A percentile compares a stretch with the other conserved stretches of the same genome.
These are phyloP conservation scores for Enoplosus armatus DNA, from an alignment of 2,797 vertebrate species.

Conservation along the genomic window DNA sequence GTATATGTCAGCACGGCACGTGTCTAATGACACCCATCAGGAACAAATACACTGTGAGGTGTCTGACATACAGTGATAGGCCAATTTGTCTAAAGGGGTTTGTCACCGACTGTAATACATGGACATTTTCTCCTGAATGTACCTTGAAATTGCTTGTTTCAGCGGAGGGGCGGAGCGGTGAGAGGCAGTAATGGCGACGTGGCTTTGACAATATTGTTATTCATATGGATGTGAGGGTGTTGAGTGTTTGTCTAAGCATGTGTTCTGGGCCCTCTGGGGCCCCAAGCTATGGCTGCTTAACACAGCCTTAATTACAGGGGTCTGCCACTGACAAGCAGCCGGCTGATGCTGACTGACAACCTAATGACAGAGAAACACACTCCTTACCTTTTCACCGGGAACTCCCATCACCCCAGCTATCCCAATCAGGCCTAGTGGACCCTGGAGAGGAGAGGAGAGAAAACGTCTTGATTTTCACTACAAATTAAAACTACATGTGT, in stretches of 20 bases:
- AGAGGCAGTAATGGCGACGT: conserved; percentile 18
- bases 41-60: background rate
- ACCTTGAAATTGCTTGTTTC: background rate
- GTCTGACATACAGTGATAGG: background rate
- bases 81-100: conserved; percentile 6
- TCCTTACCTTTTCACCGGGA: conserved; percentile 93
- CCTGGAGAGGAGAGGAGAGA: conserved; percentile 79
- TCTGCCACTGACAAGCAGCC: conserved; percentile 61
- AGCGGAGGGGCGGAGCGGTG: background rate
- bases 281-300: conserved; percentile 57
- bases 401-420: conserved; percentile 88
- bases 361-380: conserved; percentile 76
- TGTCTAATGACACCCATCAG: conserved; percentile 3
- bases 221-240: conserved; percentile 60
- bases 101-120: background rate
- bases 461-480: background rate
- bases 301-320: conserved; percentile 74
- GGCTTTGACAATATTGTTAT: conserved; percentile 56
- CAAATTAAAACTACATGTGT: no score
- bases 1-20: background rate
- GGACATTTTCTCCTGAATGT: background rate
- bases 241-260: conserved; percentile 66
- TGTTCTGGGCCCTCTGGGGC: conserved; percentile 47
- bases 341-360: conserved; percentile 77
- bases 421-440: conserved; percentile 89